Base-by-base conservation (phyloP, 2,888 invertebrate species). In the Aleiodes testaceus region DNA sequence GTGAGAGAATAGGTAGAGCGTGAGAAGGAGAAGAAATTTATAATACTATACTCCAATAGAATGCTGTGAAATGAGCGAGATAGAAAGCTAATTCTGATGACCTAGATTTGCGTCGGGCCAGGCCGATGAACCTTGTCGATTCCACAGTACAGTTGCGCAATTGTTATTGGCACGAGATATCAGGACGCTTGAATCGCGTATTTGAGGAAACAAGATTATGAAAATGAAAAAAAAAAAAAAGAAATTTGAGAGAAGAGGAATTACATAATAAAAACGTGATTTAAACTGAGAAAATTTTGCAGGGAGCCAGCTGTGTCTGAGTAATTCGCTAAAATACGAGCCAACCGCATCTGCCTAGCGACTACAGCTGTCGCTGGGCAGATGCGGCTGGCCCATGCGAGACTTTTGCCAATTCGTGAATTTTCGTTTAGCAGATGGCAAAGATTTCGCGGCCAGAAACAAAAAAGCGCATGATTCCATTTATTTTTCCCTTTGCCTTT, bases 281-380 rank as follows among this genome's bases (percentile, higher is more conserved):
- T 49, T 49, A 22, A 18, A n/a, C 30, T 14, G 45, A 53, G 22
- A 26, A 22, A 63, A 64, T 64, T 52, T 67, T 63, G n/a, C 14
- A 53, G 64, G 22, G 12, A 50, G 72, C 72, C 72, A 73, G 70
- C 63, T 70, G 66, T 50, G 18, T 14, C 12, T 30, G 20, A 12
- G n/a, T 18, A 16, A 30, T 45, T 30, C 5, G 22, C 16, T 18
- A 30, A 12, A 55, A 36, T 42, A 69, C 78, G 72, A 67, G 68
- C 63, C 65, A 76, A 74, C 76, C 77, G 81, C 84, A 84, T 84
- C 84, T 84, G 85, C 80, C 75, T 71, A 66, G 70, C 74, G 75
- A 76, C 69, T 73, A 77, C 82, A 81, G 82, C 80, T 81, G 82
- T 77, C 77, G 79, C 50, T 74, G 78, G 36, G 77, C 82, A 81